Percentiles rank a stretch among this genome's conserved stretches.
Evolutionary conservation across 2,888 invertebrate species (phyloP).

Genomic region (Hirtodrosophila duncani): DNA sequence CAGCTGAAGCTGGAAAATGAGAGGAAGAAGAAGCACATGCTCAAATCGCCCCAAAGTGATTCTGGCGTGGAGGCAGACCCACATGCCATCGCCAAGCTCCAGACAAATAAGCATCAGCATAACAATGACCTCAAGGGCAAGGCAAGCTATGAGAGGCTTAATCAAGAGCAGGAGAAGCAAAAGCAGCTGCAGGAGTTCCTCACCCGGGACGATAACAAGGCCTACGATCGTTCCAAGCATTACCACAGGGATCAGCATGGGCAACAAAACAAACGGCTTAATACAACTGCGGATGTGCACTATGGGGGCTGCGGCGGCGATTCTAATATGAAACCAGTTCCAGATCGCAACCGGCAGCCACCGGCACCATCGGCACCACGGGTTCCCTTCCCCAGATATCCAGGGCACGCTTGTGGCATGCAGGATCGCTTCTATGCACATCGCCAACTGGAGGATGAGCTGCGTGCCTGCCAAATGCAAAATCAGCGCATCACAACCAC

Average conservation of each 20-base stretch:
- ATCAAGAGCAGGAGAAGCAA: conserved; percentile 27
- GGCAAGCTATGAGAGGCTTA: neutral
- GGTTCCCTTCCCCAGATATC: neutral
- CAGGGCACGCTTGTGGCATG: neutral
- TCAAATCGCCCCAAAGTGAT: conserved; percentile 4
- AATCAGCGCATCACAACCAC: neutral
- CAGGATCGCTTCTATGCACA: too few species aligned
- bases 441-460: neutral
- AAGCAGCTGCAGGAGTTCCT: conserved; percentile 40
- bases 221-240: too few species aligned
- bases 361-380: neutral
- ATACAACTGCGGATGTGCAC: too few species aligned
- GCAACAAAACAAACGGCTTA: too few species aligned
- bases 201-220: conserved; percentile 43
- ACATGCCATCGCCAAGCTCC: neutral
- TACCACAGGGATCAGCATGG: too few species aligned
- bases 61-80: conserved; percentile 1
- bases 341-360: too few species aligned
- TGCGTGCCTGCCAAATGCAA: neutral
- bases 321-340: too few species aligned
- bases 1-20: conserved; percentile 25
- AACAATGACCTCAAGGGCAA: neutral
- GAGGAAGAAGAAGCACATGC: too few species aligned
- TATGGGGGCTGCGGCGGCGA: too few species aligned
- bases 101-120: too few species aligned